A percentile compares a stretch with the other conserved stretches of the same genome.
Evolutionary conservation across 2,797 vertebrate genomes (phyloP).

Genomic region (Staurois parvus): DNA sequence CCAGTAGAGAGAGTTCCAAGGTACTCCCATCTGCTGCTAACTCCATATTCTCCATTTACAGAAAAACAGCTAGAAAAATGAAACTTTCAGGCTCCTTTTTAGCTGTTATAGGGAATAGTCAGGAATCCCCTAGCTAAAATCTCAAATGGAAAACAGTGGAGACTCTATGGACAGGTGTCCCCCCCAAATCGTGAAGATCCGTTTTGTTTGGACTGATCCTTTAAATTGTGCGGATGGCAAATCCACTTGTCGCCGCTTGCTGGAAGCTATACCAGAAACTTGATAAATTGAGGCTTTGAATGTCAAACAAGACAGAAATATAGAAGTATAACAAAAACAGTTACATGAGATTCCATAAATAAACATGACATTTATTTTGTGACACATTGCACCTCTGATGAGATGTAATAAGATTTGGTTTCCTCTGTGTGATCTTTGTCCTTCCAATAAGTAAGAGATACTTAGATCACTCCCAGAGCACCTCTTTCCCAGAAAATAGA

Average conservation of each 20-base stretch:
- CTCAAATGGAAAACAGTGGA: no score
- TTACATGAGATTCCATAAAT: constrained; percentile 8
- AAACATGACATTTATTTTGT: background rate
- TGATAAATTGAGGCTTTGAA: background rate
- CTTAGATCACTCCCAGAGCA: background rate
- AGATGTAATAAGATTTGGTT: constrained; percentile 3
- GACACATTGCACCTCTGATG: background rate
- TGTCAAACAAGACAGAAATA: background rate
- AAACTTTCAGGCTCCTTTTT: no score
- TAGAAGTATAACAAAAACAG: background rate
- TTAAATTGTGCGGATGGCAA: background rate
- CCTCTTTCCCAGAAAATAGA: background rate
- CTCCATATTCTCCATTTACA: no score
- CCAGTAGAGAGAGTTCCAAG: no score
- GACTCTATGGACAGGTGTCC: no score
- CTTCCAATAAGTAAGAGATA: background rate
- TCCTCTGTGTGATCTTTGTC: background rate
- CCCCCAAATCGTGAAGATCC: no score
- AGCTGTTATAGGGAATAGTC: no score
- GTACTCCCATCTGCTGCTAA: no score
- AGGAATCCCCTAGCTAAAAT: no score
- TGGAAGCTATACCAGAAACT: background rate
- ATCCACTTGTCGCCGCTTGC: background rate
- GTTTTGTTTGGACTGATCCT: background rate
- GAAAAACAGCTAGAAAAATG: no score